Conservation (phyloP, 2,113 vertebrate genomes). For the Mormoops blainvillei region DNA sequence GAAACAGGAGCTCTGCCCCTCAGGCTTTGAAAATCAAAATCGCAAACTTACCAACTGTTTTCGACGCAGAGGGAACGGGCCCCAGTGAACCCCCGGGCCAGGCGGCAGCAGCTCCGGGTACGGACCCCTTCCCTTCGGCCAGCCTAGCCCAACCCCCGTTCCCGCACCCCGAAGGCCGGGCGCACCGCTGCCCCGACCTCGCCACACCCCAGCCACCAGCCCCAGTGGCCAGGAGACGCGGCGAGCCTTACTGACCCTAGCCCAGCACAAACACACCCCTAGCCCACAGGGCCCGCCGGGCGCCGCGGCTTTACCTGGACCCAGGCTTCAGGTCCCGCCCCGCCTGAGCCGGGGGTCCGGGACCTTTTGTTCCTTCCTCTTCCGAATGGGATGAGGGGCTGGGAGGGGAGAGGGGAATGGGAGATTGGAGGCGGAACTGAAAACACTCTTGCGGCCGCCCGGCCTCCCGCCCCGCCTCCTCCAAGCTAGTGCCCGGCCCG, state of each 20-base stretch:
- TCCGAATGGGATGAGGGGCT: conserved; percentile 53
- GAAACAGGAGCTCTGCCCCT: neutral
- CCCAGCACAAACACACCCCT: conserved; percentile 42
- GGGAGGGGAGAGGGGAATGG: neutral
- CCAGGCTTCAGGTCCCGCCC: conserved; percentile 46
- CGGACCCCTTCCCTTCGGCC: neutral
- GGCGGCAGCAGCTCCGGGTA: neutral
- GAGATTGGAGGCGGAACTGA: conserved; percentile 67
- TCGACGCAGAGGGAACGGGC: neutral
- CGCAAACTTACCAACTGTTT: neutral
- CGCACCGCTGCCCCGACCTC: neutral
- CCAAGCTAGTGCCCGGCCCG: neutral
- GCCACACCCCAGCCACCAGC: conserved; percentile 55
- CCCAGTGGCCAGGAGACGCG: conserved; percentile 37
- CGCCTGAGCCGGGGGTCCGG: conserved; percentile 45
- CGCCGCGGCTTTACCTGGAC: conserved; percentile 55
- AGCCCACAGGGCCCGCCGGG: neutral
- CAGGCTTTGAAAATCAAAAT: neutral
- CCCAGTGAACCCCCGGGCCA: neutral
- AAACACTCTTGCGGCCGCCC: conserved; percentile 28
- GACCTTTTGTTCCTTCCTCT: conserved; percentile 63
- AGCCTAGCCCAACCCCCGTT: neutral
- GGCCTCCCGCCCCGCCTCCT: conserved; percentile 18
- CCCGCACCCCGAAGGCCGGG: neutral
- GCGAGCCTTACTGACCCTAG: neutral